A percentile compares a stretch with the other conserved stretches of the same genome.
Evolutionary conservation across 2,888 invertebrate genomes (phyloP).

Genomic region (Falcaria lacertinaria): DNA sequence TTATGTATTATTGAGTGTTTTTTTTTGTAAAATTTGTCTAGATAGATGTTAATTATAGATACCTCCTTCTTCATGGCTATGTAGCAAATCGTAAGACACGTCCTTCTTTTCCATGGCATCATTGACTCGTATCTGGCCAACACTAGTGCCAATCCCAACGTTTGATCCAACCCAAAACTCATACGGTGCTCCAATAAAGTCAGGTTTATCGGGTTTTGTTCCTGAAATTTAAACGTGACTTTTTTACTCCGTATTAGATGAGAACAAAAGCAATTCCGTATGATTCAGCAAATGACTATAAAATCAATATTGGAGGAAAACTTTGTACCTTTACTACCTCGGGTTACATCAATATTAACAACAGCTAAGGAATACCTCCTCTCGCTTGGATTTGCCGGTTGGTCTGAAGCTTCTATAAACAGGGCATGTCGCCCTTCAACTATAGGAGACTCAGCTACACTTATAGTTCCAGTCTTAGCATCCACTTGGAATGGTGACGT

Average conservation of each 20-base stretch:
- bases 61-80: conserved; percentile 92
- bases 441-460: conserved; percentile 82
- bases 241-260: no score
- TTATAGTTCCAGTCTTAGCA: conserved; percentile 84
- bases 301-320: no score
- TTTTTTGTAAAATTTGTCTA: not conserved
- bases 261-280: no score
- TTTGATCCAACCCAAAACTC: conserved; percentile 95
- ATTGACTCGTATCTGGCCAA: conserved; percentile 90
- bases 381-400: conserved; percentile 91
- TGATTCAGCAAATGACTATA: no score
- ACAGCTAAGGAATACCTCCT: conserved; percentile 89
- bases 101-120: conserved; percentile 84
- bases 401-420: conserved; percentile 91
- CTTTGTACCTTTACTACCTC: conserved; percentile 74
- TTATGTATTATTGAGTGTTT: not conserved
- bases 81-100: conserved; percentile 88
- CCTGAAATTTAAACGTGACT: conserved; percentile 62
- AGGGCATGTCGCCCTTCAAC: conserved; percentile 87
- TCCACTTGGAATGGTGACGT: conserved; percentile 86
- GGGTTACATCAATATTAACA: conserved; percentile 88
- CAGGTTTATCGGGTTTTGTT: conserved; percentile 80
- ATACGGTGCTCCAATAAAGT: conserved; percentile 91
- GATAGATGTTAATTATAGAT: conserved; percentile 7
- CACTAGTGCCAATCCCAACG: conserved; percentile 90